Percentiles rank a stretch among this genome's conserved stretches.
These are phyloP conservation scores for Mormoops blainvillei DNA, from an alignment of 2,113 vertebrate genomes.

Conservation along the genomic window DNA sequence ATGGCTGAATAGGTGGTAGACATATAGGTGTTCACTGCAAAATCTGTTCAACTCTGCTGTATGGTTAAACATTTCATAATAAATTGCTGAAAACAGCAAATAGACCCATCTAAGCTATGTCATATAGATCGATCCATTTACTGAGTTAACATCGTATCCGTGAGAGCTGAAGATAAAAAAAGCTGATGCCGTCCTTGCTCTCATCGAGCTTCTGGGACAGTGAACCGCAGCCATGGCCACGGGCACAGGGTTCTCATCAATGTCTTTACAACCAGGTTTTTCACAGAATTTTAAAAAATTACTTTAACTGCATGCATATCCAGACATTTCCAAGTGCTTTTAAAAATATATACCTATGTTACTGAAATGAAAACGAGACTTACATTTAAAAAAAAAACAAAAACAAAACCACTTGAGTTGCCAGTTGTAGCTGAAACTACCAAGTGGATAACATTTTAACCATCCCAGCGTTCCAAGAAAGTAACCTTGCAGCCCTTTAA, in stretches of 20 bases:
- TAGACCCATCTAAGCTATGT: background rate
- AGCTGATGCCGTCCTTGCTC: background rate
- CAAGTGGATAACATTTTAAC: background rate
- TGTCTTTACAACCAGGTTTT: background rate
- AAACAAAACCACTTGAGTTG: background rate
- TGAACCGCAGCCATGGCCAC: fast-evolving
- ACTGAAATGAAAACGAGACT: background rate
- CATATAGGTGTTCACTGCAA: fast-evolving
- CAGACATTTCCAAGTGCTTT: background rate
- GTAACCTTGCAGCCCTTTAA: background rate
- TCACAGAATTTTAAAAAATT: background rate
- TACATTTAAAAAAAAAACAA: background rate
- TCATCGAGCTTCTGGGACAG: background rate
- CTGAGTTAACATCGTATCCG: background rate
- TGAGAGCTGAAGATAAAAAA: background rate
- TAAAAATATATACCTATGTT: background rate
- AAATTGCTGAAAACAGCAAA: background rate
- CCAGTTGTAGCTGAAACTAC: background rate
- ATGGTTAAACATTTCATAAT: background rate
- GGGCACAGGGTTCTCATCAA: background rate
- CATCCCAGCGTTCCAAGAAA: background rate
- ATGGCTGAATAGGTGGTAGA: background rate
- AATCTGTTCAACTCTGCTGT: background rate
- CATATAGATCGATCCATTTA: background rate
- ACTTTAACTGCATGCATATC: background rate